Evolutionary conservation across 1,140 invertebrate species (phyloP).

Genomic region (Lepeophtheirus salmonis): DNA sequence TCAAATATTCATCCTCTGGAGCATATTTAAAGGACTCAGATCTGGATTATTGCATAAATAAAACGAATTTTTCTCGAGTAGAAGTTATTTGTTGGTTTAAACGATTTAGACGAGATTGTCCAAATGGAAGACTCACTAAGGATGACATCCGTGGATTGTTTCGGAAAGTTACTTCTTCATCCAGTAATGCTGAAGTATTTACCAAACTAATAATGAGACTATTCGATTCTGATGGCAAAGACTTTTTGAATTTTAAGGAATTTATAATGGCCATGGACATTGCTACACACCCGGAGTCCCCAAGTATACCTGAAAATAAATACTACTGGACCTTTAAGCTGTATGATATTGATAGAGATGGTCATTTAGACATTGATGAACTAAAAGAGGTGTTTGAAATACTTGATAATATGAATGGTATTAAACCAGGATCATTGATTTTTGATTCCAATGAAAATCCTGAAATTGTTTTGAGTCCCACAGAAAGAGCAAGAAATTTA

Average conservation of each 20-base stretch:
- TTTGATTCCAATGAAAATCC: not conserved
- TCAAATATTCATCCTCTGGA: not conserved
- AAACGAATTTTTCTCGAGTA: constrained; percentile 9
- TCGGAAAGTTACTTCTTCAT: not conserved
- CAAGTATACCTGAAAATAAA: constrained; percentile 4
- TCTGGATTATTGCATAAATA: constrained; percentile 13
- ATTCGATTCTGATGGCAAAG: constrained; percentile 17
- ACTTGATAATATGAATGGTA: constrained; percentile 4
- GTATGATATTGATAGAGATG: constrained; percentile 12
- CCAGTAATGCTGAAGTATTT: constrained; percentile 13
- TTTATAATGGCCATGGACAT: constrained; percentile 17
- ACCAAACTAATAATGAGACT: constrained; percentile 6
- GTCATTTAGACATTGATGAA: not conserved
- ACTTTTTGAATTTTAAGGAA: constrained; percentile 17
- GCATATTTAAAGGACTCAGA: not conserved
- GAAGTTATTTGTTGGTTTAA: constrained; percentile 13
- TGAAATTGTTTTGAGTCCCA: not conserved
- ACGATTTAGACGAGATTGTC: constrained; percentile 12
- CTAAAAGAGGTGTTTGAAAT: constrained; percentile 5
- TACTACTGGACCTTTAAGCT: constrained; percentile 11
- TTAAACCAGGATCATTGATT: not conserved
- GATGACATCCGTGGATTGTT: constrained; percentile 4
- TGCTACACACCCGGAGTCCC: not conserved
- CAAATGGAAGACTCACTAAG: constrained; percentile 8
- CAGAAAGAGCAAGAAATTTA: constrained; percentile 7